Percentiles rank a stretch among this genome's conserved stretches.
Evolutionary conservation across 2,113 vertebrate species (phyloP).

Genomic region (Megaptera novaeangliae): DNA sequence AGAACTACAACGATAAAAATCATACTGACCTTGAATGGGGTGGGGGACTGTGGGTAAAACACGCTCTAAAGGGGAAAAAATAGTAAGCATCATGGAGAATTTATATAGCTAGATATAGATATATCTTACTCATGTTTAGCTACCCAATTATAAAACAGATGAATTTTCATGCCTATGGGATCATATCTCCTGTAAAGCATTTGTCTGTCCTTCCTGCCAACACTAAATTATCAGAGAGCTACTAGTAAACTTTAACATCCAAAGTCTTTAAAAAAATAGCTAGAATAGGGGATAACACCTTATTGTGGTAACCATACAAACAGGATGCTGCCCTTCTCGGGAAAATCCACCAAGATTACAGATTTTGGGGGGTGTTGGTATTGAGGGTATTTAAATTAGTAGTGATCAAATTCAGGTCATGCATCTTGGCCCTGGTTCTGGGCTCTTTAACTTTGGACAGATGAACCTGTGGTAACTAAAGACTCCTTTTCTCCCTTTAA

Average conservation of each 20-base stretch:
- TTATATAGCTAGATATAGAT: slow-evolving; percentile 60
- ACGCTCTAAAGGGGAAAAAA: slow-evolving; percentile 86
- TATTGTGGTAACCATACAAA: neutral
- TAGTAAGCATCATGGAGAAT: slow-evolving; percentile 81
- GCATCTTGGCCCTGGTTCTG: neutral
- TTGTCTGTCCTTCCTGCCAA: slow-evolving; percentile 32
- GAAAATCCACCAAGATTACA: neutral
- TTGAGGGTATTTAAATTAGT: neutral
- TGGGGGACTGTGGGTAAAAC: slow-evolving; percentile 88
- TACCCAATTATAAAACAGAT: slow-evolving; percentile 76
- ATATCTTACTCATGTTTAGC: slow-evolving; percentile 71
- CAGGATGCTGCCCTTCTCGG: neutral
- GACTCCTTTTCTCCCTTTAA: neutral
- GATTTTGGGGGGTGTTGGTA: neutral
- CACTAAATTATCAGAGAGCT: neutral
- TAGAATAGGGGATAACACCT: neutral
- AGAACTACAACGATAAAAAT: slow-evolving; percentile 80
- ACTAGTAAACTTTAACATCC: slow-evolving; percentile 8
- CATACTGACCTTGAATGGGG: slow-evolving; percentile 90
- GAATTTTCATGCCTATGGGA: slow-evolving; percentile 56
- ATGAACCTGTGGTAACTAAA: neutral
- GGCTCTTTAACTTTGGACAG: neutral
- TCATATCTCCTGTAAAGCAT: slow-evolving; percentile 37
- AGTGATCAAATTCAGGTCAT: neutral
- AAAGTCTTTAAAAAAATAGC: neutral